Conservation (phyloP, 2,797 vertebrate species). For the Tangara arthus region DNA sequence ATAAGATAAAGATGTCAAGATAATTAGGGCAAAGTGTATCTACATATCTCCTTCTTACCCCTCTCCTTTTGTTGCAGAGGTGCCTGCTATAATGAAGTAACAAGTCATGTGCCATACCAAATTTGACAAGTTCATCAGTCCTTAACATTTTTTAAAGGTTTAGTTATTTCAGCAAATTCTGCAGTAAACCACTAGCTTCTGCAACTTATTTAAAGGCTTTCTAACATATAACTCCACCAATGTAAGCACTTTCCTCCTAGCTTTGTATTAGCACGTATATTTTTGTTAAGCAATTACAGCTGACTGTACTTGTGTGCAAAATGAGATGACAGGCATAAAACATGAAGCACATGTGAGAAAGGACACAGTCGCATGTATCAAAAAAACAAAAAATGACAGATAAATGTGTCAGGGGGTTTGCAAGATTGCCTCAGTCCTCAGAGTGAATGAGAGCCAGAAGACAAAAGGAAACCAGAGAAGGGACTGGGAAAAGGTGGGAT, state of each 20-base stretch:
- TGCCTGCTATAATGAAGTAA: background rate
- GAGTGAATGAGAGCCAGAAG: background rate
- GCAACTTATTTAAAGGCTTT: background rate
- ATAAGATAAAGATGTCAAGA: background rate
- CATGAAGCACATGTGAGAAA: slow-evolving; percentile 10
- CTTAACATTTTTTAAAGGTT: background rate
- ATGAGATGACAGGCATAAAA: slow-evolving; percentile 23
- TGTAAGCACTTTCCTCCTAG: background rate
- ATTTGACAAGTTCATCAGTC: background rate
- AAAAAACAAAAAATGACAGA: background rate
- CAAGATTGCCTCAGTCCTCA: background rate
- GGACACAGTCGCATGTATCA: background rate
- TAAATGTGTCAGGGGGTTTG: background rate
- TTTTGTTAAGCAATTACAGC: slow-evolving; percentile 22
- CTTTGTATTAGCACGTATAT: background rate
- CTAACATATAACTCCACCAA: background rate
- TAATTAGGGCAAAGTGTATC: background rate
- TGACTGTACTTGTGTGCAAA: slow-evolving; percentile 1
- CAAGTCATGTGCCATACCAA: background rate
- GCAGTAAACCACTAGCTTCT: background rate
- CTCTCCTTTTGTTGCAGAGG: background rate
- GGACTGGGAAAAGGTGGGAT: rapidly evolving
- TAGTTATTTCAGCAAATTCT: background rate
- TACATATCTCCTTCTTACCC: background rate
- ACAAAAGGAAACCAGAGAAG: background rate